Base-by-base conservation (phyloP, 2,113 vertebrate genomes). In the Sebastes fasciatus region DNA sequence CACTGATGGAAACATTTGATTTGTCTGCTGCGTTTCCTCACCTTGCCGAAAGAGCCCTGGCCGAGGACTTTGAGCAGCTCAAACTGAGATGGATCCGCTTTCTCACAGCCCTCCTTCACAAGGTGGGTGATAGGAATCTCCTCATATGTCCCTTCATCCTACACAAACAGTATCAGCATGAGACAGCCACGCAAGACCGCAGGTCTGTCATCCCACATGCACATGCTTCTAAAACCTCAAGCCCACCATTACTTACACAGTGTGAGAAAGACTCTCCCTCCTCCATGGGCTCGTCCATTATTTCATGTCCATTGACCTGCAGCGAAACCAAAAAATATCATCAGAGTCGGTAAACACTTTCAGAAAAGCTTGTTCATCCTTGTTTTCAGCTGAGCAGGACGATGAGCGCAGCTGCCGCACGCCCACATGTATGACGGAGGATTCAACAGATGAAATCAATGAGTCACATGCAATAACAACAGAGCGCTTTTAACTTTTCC, bases 31-130 rank as follows among this genome's bases (percentile, higher is more conserved):
- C 1, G 3, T 83, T 61, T 73, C 14, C 89, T 94, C 95, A 99
- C 98, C 96, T 99, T 99, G 93, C 98, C 98, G 86, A 99, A 99
- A 2, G 98, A 99, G 89, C 98, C 98, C 92, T 99, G 98, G 89
- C 98, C 98, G 86, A 99, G 96, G 87, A 99, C 98, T 86, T 99
- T 99, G 65, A 99, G 97, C 64, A 99, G 95, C 80, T 99, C 98
- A 94, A 99, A 99, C 89, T 99, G 98, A 65, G 96, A 96, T 72
- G 98, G 97, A 90, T 99, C 98, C 34, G 97, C 98, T 93, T 98
- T 99, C 92, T 99, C 98, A 80, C 97, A 99, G 80, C 98, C 98
- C 94, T 99, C 98, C 94, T 98, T 99, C 88, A 99, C 97, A 8
- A 99, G 98, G 85, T 99, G 97, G 81, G 96, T 99, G 94, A 99